Percentiles rank a stretch among this genome's conserved stretches.
Conservation (phyloP, 1,140 invertebrate species). For the Eurosta solidaginis region DNA sequence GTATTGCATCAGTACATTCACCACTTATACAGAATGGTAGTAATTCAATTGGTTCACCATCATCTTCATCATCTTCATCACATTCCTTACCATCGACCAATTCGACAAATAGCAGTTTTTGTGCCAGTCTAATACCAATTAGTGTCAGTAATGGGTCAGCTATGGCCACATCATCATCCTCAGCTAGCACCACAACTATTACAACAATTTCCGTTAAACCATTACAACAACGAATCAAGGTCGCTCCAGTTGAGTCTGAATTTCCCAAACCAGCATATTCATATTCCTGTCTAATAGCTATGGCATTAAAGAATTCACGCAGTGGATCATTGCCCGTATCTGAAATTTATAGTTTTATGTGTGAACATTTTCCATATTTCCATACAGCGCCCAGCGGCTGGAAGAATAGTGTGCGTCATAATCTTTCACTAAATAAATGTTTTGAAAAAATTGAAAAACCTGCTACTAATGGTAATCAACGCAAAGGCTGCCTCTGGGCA, state of each 20-base stretch:
- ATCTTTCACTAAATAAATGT: conserved; percentile 95
- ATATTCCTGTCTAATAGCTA: conserved; percentile 95
- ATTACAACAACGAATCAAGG: conserved; percentile 62
- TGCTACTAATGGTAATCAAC: conserved; percentile 76
- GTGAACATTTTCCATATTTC: conserved; percentile 97
- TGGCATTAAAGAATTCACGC: conserved; percentile 95
- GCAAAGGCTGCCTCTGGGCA: conserved; percentile 93
- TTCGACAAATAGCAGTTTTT: conserved; percentile 31
- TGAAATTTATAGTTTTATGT: conserved; percentile 99
- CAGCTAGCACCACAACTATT: conserved; percentile 12
- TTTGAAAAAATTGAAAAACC: conserved; percentile 97
- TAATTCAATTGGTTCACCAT: conserved; percentile 40
- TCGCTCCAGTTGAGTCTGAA: conserved; percentile 65
- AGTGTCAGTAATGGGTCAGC: not conserved
- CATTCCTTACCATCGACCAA: conserved; percentile 32
- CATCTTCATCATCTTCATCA: conserved; percentile 29
- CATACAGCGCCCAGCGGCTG: conserved; percentile 96
- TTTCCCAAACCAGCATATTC: conserved; percentile 97
- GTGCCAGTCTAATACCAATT: not conserved
- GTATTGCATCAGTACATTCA: conserved; percentile 52
- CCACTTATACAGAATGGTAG: conserved; percentile 43
- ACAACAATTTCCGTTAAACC: conserved; percentile 52
- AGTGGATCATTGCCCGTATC: conserved; percentile 94
- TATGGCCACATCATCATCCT: not conserved
- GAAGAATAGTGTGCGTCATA: conserved; percentile 97